Conservation (phyloP, 2,797 vertebrate genomes). For the Characodon lateralis region DNA sequence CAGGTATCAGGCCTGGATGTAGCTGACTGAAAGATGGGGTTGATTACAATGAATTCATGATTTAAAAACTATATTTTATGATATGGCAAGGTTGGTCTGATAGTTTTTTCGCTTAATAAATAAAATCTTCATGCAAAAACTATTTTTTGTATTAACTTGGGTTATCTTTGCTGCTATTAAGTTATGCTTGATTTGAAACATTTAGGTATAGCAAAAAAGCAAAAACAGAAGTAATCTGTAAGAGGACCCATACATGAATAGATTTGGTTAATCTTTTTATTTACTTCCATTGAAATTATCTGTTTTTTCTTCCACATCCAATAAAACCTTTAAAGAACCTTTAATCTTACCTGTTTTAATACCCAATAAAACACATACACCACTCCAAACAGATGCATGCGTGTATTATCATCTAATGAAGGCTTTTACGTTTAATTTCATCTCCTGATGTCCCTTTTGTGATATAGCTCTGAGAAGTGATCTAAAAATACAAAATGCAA, state of each 20-base stretch:
- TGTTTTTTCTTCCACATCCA: conserved; percentile 12
- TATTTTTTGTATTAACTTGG: too few species aligned
- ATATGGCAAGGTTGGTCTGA: too few species aligned
- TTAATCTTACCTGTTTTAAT: conserved; percentile 64
- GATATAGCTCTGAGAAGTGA: conserved; percentile 55
- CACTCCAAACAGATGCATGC: conserved; percentile 48
- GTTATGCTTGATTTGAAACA: too few species aligned
- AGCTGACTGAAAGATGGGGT: too few species aligned
- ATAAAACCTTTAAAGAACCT: conserved; percentile 52
- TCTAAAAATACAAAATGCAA: conserved; percentile 71
- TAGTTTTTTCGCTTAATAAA: too few species aligned
- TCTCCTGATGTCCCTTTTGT: conserved; percentile 59
- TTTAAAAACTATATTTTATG: too few species aligned
- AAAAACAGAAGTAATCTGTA: background rate
- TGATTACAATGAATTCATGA: too few species aligned
- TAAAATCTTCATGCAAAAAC: too few species aligned
- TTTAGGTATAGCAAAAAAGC: background rate
- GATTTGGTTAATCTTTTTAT: conserved; percentile 24
- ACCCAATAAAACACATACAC: conserved; percentile 53
- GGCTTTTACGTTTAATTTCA: conserved; percentile 70
- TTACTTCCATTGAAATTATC: conserved; percentile 26
- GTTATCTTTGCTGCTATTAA: too few species aligned
- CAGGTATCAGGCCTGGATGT: too few species aligned
- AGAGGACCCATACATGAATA: background rate
- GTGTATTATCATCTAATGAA: conserved; percentile 50